These are phyloP conservation scores for Drepana falcataria DNA, from an alignment of 2,888 invertebrate species.

Conservation along the genomic window DNA sequence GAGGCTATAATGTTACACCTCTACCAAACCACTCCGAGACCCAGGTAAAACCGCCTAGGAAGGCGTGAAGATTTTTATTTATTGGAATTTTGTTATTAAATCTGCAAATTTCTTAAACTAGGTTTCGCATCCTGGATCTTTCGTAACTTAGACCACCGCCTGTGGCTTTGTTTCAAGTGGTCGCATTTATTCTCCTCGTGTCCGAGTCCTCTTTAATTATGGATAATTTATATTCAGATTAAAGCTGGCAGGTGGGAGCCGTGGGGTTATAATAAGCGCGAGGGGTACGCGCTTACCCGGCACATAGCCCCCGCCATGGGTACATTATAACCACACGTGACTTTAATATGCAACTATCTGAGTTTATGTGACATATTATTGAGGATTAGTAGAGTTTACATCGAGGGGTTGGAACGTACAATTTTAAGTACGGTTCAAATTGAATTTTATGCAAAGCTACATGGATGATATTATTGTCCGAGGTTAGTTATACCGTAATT, in stretches of 20 bases:
- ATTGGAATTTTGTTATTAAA: no score
- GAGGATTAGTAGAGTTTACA: conserved; percentile 1
- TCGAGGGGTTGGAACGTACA: background rate
- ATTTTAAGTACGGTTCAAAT: conserved; percentile 1
- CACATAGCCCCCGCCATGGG: background rate
- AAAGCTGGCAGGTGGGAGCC: conserved; percentile 62
- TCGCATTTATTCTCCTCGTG: conserved; percentile 73
- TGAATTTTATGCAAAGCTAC: background rate
- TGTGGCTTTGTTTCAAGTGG: conserved; percentile 71
- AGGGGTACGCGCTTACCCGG: conserved; percentile 6
- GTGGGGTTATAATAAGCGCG: conserved; percentile 37
- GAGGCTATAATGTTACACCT: no score
- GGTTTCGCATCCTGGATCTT: background rate
- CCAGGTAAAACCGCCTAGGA: no score
- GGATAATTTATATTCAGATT: conserved; percentile 78
- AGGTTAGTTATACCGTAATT: background rate
- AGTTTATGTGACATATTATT: conserved; percentile 3
- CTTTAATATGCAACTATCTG: conserved; percentile 47
- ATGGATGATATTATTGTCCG: background rate
- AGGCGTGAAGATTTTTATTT: no score
- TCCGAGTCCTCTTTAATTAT: conserved; percentile 76
- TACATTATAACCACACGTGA: conserved; percentile 30
- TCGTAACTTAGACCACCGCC: conserved; percentile 27
- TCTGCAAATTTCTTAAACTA: no score
- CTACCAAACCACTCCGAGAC: no score